Conservation (phyloP, 2,113 vertebrate species). For the Bothrops jararaca region DNA sequence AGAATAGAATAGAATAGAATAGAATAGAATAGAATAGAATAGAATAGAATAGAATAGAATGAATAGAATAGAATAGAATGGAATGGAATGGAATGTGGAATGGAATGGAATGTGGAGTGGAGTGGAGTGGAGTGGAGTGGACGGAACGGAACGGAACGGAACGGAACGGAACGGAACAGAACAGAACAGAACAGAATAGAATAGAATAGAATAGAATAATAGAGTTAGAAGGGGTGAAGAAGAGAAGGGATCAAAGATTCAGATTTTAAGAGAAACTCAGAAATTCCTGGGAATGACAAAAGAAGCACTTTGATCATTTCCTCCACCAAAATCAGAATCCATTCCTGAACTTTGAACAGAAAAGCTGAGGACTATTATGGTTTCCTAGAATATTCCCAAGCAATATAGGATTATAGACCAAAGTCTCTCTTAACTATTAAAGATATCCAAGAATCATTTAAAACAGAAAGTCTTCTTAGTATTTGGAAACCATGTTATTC, state of each 20-base stretch:
- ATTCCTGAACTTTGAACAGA: neutral
- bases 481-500: neutral
- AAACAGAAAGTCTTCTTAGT: neutral
- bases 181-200: rapidly evolving
- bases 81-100: too few species aligned
- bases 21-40: too few species aligned
- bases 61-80: too few species aligned
- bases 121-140: too few species aligned
- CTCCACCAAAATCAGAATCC: neutral
- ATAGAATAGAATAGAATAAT: neutral
- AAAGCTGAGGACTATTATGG: neutral
- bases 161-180: rapidly evolving
- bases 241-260: neutral
- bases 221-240: neutral
- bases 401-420: neutral
- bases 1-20: too few species aligned
- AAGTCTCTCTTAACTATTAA: neutral
- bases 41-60: too few species aligned
- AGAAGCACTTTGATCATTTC: neutral
- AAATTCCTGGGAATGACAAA: neutral
- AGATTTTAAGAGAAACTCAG: neutral
- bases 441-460: neutral
- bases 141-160: neutral
- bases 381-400: neutral
- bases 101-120: too few species aligned